A percentile compares a stretch with the other conserved stretches of the same genome.
Conservation (phyloP, 2,797 vertebrate species). For the Numenius phaeopus region DNA sequence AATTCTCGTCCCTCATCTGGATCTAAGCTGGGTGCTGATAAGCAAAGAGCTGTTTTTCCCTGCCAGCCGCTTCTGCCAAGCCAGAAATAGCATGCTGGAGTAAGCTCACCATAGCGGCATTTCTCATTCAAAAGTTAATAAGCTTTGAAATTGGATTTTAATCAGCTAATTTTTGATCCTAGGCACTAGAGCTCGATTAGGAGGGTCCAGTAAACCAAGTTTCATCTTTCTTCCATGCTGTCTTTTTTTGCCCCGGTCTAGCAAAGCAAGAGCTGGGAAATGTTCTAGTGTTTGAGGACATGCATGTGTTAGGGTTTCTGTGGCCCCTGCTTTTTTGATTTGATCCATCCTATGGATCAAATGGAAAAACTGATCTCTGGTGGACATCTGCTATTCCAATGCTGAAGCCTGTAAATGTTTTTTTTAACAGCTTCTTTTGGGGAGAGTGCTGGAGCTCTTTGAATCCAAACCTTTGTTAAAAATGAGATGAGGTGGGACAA, state of each 20-base stretch:
- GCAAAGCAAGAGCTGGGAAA: background rate
- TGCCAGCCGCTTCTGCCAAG: constrained; percentile 7
- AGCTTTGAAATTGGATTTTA: constrained; percentile 78
- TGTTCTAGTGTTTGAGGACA: background rate
- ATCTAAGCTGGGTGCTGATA: constrained; percentile 27
- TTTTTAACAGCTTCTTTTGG: background rate
- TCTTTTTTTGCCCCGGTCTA: background rate
- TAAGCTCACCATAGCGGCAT: constrained; percentile 46
- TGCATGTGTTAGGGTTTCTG: background rate
- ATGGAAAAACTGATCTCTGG: background rate
- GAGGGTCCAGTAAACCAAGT: constrained; percentile 62
- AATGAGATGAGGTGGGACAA: background rate
- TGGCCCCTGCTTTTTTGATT: background rate
- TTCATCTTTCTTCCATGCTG: constrained; percentile 11
- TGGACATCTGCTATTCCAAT: background rate
- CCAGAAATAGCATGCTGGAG: constrained; percentile 60
- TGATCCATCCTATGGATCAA: background rate
- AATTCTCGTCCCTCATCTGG: constrained; percentile 9
- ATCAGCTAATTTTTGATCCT: constrained; percentile 71
- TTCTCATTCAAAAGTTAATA: constrained; percentile 78
- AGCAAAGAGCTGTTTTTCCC: constrained; percentile 17
- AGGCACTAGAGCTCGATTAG: constrained; percentile 40
- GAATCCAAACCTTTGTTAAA: background rate
- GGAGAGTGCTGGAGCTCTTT: background rate
- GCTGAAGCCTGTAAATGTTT: background rate